Percentiles rank a stretch among this genome's conserved stretches.
phyloP scores from a whole-genome alignment of 2,888 invertebrate genomes.

The Bedellia somnulentella region DNA sequence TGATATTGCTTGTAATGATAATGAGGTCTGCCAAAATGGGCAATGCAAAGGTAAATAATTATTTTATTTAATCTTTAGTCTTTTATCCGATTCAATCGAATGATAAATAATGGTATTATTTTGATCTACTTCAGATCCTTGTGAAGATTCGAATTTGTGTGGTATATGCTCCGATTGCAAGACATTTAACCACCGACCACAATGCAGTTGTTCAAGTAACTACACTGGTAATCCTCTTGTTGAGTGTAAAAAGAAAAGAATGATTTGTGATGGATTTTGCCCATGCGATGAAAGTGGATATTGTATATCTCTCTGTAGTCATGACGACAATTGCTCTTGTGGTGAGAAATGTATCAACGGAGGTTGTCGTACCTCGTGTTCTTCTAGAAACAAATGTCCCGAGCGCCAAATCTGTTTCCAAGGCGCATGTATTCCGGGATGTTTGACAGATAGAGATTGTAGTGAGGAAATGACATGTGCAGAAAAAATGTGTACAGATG shows the following conservation, averaged over 20 bases:
- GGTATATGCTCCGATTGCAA: slow-evolving; percentile 83
- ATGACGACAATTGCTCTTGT: slow-evolving; percentile 73
- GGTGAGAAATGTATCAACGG: slow-evolving; percentile 77
- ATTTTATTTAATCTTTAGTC: neutral
- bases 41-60: slow-evolving; percentile 69
- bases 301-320: slow-evolving; percentile 70
- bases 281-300: slow-evolving; percentile 82
- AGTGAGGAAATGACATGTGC: slow-evolving; percentile 75
- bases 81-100: neutral
- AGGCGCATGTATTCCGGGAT: slow-evolving; percentile 77
- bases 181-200: slow-evolving; percentile 81
- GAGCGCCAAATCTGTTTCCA: slow-evolving; percentile 76
- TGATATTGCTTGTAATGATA: slow-evolving; percentile 74
- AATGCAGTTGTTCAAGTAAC: slow-evolving; percentile 82
- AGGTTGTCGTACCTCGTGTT: slow-evolving; percentile 74
- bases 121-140: slow-evolving; percentile 66
- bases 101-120: neutral
- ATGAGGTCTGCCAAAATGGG: slow-evolving; percentile 80
- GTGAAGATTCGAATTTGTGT: slow-evolving; percentile 71
- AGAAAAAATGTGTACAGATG: slow-evolving; percentile 66
- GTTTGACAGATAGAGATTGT: slow-evolving; percentile 79
- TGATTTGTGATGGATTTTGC: slow-evolving; percentile 74
- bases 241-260: slow-evolving; percentile 72
- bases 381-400: slow-evolving; percentile 67
- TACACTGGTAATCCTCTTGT: slow-evolving; percentile 81